Base-by-base conservation (phyloP, 2,113 vertebrate genomes). In the Rhinoptilus africanus region DNA sequence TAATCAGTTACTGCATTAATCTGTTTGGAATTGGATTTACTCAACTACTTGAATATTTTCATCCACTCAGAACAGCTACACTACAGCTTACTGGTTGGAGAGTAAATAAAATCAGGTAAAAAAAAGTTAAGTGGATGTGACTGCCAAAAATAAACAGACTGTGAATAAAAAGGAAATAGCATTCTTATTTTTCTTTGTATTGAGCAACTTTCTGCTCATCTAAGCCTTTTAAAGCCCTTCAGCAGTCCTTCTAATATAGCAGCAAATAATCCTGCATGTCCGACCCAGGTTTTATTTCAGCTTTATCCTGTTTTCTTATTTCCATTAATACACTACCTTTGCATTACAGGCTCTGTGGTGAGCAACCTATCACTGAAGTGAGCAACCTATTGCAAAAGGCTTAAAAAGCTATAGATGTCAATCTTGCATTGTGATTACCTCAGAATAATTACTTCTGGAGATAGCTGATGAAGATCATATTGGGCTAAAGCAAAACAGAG, bases 361-460 rank as follows among this genome's bases (percentile, higher is more conserved):
- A n/a, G n/a, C 53, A 73, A 69, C 57, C 77, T 45, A 89, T 88
- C 90, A 93, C 54, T 66, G 56, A 92, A 93, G 53, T 59, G 66
- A 89, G 85, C 43, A 51, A 80, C 79, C 73, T 92, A 48, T 84
- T 93, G 77, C 75, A 72, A 77, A 82, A 82, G n/a, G 64, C 51
- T 96, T 94, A 97, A 78, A 37, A 80, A 92, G 45, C 74, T 67
- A 27, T 59, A 71, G 12, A 59, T 47, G 85, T 93, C 77, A 94
- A 35, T 84, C 76, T 62, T 92, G 89, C 51, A 71, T 59, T 95
- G 56, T 85, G 67, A 79, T 93, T 89, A 95, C 34, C 57, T 89
- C 64, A 59, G 93, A 77, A 90, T 95, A 96, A 96, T 95, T 93
- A 94, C 81, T 74, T 68, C 67, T 95, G 66, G 50, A 93, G 87